phyloP scores from a whole-genome alignment of 1,140 invertebrate genomes.

The Pomacea maculata region DNA sequence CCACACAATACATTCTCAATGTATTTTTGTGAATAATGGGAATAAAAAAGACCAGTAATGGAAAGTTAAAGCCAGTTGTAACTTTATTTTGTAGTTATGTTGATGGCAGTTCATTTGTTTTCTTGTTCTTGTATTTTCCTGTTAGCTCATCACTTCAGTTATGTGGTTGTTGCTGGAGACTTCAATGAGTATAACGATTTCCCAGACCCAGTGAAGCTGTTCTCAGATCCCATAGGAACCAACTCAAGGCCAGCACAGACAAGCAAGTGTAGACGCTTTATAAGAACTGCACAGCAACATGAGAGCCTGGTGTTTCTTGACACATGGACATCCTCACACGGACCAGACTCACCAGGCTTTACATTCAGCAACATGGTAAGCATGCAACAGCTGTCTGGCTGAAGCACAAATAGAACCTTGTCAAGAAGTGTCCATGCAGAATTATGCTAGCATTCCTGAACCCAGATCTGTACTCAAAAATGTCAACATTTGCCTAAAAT shows the following conservation, averaged over 20 bases:
- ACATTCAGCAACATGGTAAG: slow-evolving; percentile 58
- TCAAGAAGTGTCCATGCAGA: too few relatives aligned
- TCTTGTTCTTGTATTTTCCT: slow-evolving; percentile 3
- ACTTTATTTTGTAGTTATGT: too few relatives aligned
- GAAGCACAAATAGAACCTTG: not conserved
- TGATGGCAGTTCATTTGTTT: too few relatives aligned
- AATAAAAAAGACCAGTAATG: too few relatives aligned
- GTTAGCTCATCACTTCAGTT: slow-evolving; percentile 39
- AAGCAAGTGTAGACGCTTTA: not conserved
- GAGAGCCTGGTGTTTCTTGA: slow-evolving; percentile 26
- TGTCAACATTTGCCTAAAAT: not conserved
- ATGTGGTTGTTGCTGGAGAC: slow-evolving; percentile 52
- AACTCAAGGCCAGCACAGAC: not conserved
- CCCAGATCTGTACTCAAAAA: not conserved
- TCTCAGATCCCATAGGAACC: slow-evolving; percentile 21
- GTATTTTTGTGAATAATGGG: too few relatives aligned
- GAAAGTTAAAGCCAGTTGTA: too few relatives aligned
- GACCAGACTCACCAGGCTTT: slow-evolving; percentile 30
- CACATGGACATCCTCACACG: slow-evolving; percentile 6
- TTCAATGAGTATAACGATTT: slow-evolving; percentile 55
- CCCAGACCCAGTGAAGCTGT: slow-evolving; percentile 41
- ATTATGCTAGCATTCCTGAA: not conserved
- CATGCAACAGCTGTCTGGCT: not conserved
- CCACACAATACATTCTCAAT: too few relatives aligned
- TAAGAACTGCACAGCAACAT: not conserved